Conservation (phyloP, 2,888 invertebrate species). For the Papilio gigon region DNA sequence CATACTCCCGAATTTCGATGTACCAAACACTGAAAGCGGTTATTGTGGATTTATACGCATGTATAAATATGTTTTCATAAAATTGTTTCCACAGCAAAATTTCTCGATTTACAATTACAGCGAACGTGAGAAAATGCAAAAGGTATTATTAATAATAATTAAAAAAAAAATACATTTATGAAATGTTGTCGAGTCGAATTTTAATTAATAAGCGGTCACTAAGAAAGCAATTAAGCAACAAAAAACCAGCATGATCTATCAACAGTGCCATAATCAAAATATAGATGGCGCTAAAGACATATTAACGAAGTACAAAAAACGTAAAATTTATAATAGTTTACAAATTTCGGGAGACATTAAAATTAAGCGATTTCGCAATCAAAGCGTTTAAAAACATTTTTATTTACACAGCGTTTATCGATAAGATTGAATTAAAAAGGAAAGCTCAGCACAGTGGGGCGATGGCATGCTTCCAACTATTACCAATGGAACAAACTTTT, state of each 20-base stretch:
- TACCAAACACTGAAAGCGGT: neutral
- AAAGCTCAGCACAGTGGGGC: neutral
- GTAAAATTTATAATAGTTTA: neutral
- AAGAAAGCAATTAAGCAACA: neutral
- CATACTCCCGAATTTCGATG: neutral
- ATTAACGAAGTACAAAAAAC: neutral
- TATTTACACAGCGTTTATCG: constrained; percentile 15
- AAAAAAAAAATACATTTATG: no score
- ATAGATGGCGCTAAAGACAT: neutral
- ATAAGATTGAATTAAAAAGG: constrained; percentile 25
- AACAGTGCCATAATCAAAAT: neutral
- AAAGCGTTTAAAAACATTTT: constrained; percentile 12
- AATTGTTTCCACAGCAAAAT: no score
- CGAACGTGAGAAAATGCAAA: no score
- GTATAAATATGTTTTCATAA: no score
- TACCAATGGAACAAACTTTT: constrained; percentile 25
- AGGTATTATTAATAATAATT: no score
- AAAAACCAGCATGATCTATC: neutral
- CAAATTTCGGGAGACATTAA: neutral
- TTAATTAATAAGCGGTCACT: no score
- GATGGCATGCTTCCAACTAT: constrained; percentile 31
- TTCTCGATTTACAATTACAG: no score
- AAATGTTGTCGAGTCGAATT: no score
- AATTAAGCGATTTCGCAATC: neutral
- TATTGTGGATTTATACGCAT: neutral